Evolutionary conservation across 2,797 vertebrate species (phyloP), one percentile per base, ranked within the genome.

Genomic region (Dryobates pubescens): DNA sequence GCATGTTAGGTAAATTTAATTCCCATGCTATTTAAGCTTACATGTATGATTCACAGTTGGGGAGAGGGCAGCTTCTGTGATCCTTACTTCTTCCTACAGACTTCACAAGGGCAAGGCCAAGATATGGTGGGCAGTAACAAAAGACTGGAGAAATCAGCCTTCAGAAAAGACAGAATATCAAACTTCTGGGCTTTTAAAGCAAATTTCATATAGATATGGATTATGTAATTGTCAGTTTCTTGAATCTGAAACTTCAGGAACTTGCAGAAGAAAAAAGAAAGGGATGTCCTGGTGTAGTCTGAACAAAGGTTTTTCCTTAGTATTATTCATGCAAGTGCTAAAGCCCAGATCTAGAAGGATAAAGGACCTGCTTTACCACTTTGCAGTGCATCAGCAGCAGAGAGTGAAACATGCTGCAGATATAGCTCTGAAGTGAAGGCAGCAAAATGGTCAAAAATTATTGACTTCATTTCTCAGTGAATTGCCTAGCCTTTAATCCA

Each of bases 401-500:
- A 14, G 32, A 65, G 29, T 19, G 47, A 74, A 93, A 61, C 0
- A 0, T 72, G 59, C 36, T 90, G 56, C 61, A 81, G 47, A 38
- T 75, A 70, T 3, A 59, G 24, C 74, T 89, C 87, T 88, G 59
- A 82, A 80, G 36, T n/a, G 17, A 78, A 83, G 74, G 61, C 26
- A 36, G 36, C 14, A 79, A 72, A 88, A 38, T 54, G n/a, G 63
- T 78, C 76, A 41, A 58, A 69, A 86, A 47, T 0, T 3, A 41
- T 65, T 80, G 71, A 80, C 22, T 68, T 67, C 6, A 19, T 49
- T 93, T 92, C 71, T 92, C 67, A 2, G 51, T 62, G 56, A 74
- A 82, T 19, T 89, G 18, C 56, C 41, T 67, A 75, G 32, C 38
- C 61, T 78, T 89, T 91, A 92, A 68, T 88, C 68, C 87, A 88